These are phyloP conservation scores for Cyclina sinensis DNA, from an alignment of 1,140 invertebrate species.

Conservation along the genomic window DNA sequence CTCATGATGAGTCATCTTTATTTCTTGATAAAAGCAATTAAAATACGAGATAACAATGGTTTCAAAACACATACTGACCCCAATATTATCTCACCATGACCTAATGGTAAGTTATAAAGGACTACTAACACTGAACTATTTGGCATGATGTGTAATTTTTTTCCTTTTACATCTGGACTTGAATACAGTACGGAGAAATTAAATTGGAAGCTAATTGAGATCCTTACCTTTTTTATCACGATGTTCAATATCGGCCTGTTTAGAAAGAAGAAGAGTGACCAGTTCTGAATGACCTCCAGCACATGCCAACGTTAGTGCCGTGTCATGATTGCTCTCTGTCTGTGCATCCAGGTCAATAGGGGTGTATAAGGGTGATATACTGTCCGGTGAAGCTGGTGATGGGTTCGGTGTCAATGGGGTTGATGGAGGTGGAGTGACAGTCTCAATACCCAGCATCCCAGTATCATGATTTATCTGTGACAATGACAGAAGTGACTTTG, in stretches of 20 bases:
- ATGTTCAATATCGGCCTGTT: constrained; percentile 98
- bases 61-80: too few species aligned
- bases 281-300: constrained; percentile 98
- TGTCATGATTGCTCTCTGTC: constrained; percentile 99
- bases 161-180: too few species aligned
- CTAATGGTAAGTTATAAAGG: too few species aligned
- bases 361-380: constrained; percentile 77
- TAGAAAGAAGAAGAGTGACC: constrained; percentile 95
- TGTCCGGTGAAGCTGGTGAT: constrained; percentile 81
- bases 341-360: constrained; percentile 95
- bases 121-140: too few species aligned
- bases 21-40: too few species aligned
- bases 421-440: constrained; percentile 77
- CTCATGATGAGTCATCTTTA: too few species aligned
- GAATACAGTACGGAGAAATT: too few species aligned
- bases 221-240: constrained; percentile 95
- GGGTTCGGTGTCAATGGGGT: constrained; percentile 80
- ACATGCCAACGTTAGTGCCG: constrained; percentile 98
- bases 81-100: too few species aligned
- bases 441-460: constrained; percentile 70
- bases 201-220: too few species aligned
- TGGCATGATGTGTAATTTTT: too few species aligned
- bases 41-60: too few species aligned
- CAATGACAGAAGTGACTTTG: constrained; percentile 34
- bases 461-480: constrained; percentile 55